Evolutionary conservation across 2,797 vertebrate genomes (phyloP).

Genomic region (Sorex maritimensis): DNA sequence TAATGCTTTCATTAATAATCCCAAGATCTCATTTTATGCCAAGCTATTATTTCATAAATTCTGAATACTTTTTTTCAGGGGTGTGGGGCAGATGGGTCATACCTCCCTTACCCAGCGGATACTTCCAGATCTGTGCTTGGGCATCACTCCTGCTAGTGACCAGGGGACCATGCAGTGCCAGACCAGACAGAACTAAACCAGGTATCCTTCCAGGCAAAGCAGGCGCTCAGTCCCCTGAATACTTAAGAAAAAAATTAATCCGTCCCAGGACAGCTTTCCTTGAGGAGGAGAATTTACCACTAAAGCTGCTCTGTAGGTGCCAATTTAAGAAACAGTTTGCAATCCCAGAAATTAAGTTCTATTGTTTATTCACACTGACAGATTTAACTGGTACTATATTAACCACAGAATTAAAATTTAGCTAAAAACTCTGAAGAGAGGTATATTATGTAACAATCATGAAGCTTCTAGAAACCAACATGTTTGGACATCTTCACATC

Average conservation of each 20-base stretch:
- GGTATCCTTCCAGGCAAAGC: no score
- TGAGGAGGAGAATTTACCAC: slow-evolving; percentile 46
- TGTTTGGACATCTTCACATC: slow-evolving; percentile 39
- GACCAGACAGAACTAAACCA: no score
- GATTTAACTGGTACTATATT: slow-evolving; percentile 61
- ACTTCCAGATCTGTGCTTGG: no score
- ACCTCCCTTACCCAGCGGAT: no score
- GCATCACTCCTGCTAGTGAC: no score
- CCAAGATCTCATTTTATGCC: slow-evolving; percentile 58
- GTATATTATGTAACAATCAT: not conserved
- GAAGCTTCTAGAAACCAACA: not conserved
- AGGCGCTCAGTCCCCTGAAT: no score
- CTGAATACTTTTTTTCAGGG: not conserved
- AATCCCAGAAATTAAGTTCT: slow-evolving; percentile 36
- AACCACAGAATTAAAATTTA: slow-evolving; percentile 54
- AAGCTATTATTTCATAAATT: slow-evolving; percentile 41
- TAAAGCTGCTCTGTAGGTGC: not conserved
- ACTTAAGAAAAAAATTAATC: no score
- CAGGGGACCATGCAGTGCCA: no score
- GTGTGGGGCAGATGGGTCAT: no score
- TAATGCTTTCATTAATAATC: slow-evolving; percentile 38
- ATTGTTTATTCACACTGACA: slow-evolving; percentile 47
- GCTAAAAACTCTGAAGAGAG: slow-evolving; percentile 49
- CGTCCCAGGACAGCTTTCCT: slow-evolving; percentile 5
- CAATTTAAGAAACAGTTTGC: slow-evolving; percentile 14